Evolutionary conservation across 1,140 invertebrate genomes (phyloP).

Genomic region (Pteromalus puparum): DNA sequence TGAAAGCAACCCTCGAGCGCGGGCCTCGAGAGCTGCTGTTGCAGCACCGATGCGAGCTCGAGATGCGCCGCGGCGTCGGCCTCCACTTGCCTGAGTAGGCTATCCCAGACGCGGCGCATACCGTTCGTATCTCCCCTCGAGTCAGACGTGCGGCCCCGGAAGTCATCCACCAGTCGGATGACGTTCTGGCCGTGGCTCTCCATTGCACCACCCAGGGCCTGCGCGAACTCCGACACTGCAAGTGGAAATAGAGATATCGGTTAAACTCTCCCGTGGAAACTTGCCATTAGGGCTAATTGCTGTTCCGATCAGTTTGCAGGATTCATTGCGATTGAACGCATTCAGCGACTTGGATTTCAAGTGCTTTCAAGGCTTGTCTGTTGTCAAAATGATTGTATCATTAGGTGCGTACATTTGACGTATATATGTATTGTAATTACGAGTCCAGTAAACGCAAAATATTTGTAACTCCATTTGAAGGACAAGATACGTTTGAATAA

Average conservation of each 20-base stretch:
- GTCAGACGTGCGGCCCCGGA: conserved; percentile 90
- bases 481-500: no score
- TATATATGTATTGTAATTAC: no score
- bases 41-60: conserved; percentile 89
- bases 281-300: no score
- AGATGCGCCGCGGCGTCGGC: conserved; percentile 92
- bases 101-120: conserved; percentile 94
- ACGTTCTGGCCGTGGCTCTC: conserved; percentile 95
- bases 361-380: no score
- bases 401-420: no score
- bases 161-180: conserved; percentile 90
- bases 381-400: no score
- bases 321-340: no score
- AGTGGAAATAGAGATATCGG: conserved; percentile 61
- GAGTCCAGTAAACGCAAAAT: no score
- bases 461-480: no score
- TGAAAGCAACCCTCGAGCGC: conserved; percentile 93
- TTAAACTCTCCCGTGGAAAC: neutral
- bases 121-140: conserved; percentile 90
- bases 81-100: conserved; percentile 93
- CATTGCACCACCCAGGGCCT: conserved; percentile 92
- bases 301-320: no score
- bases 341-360: no score
- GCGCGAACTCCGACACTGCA: conserved; percentile 96
- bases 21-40: conserved; percentile 89